Base-by-base conservation (phyloP, 2,888 invertebrate species). In the Drosophila maculinotata region DNA sequence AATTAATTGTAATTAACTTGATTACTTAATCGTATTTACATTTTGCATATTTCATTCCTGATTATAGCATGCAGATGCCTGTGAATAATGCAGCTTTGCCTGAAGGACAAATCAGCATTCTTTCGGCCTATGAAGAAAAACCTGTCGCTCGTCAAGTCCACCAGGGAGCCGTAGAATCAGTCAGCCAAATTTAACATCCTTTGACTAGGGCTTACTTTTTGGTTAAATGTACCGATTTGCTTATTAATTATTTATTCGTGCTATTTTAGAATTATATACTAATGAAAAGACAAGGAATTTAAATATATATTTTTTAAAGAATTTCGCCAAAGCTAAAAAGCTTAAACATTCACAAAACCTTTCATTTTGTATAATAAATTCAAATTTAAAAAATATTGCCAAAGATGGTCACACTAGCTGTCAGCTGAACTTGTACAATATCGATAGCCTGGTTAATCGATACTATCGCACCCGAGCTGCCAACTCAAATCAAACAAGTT, bases 101-200 rank as follows among this genome's bases (percentile, higher is more conserved):
- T 26, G 12, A 10, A 1, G 10, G 12, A 6, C 39, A 44, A 4
- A 1, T 30, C 2, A 44, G 9, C 4, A 20, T 63, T 12, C 20
- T 53, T 6, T 41, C 76, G 1, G 23, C 8, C 9, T 36, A 6
- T 5, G 8, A 17, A 2, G 36, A 56, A 7, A 62, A 54, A n/a
- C 5, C 35, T 0, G 1, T 9, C 4, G 12, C 8, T 28, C 35
- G 36, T 0, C 69, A 75, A 33, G 14, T 20, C 0, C 76, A 69
- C n/a, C 23, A 35, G 8, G 74, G 69, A 3, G 76, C 69, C 1
- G 72, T 75, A 2, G 76, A 72, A 45, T 56, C 69, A 38, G 58
- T 75, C 52, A 72, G 72, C 28, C 72, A 69, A 48, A 52, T 59
- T 6, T 75, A 74, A 33, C n/a, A n/a, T n/a, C n/a, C n/a, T n/a